phyloP scores from a whole-genome alignment of 2,797 vertebrate species.

The Cottoperca gobio region DNA sequence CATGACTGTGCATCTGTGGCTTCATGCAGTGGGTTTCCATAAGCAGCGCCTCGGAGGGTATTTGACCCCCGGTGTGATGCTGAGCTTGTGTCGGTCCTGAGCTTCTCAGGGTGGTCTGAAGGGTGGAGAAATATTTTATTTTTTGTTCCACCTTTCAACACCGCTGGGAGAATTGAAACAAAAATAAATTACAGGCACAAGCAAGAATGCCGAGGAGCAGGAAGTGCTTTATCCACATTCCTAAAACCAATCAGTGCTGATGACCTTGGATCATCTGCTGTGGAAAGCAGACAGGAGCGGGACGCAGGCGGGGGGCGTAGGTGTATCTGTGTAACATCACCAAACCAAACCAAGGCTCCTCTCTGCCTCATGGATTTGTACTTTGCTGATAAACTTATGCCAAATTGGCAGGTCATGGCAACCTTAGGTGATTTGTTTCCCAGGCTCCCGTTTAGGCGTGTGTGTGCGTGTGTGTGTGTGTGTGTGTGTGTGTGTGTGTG shows the following conservation, averaged over 20 bases:
- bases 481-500: background rate
- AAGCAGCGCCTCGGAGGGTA: constrained; percentile 11
- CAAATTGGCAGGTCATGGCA: constrained; percentile 58
- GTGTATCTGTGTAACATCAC: constrained; percentile 45
- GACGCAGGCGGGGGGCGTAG: constrained; percentile 6
- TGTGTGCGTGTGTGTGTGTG: background rate
- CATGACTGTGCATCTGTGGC: background rate
- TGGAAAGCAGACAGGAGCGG: constrained; percentile 39
- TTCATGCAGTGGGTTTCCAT: constrained; percentile 10
- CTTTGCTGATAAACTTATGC: constrained; percentile 56
- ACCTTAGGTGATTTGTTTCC: constrained; percentile 63
- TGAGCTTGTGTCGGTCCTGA: constrained; percentile 10
- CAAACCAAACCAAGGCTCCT: background rate
- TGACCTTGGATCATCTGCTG: constrained; percentile 50
- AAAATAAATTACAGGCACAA: constrained; percentile 56
- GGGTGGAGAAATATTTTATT: too few species aligned
- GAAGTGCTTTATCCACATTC: constrained; percentile 61
- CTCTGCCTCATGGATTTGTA: constrained; percentile 36
- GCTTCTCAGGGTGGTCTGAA: constrained; percentile 53
- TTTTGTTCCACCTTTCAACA: constrained; percentile 47
- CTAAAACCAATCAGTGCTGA: constrained; percentile 44
- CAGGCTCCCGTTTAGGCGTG: constrained; percentile 42
- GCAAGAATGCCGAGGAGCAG: constrained; percentile 52
- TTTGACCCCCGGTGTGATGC: constrained; percentile 10
- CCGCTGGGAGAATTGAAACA: constrained; percentile 37